These are phyloP conservation scores for Epicauta chinensis DNA, from an alignment of 1,140 invertebrate genomes.

Conservation along the genomic window DNA sequence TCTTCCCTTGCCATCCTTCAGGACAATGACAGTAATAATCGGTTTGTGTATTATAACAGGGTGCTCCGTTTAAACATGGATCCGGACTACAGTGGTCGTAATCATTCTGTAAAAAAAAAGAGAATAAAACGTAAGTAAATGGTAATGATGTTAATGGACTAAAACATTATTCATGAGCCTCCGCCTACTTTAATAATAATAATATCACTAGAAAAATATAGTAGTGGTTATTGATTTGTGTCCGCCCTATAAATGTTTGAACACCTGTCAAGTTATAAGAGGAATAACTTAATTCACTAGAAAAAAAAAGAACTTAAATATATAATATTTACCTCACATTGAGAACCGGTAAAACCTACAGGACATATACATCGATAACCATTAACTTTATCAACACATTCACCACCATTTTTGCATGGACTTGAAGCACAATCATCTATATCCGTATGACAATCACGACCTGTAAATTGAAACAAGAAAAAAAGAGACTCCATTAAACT, in stretches of 20 bases:
- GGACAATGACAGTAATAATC: slow-evolving; percentile 90
- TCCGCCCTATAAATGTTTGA: no score
- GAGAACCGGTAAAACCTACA: slow-evolving; percentile 70
- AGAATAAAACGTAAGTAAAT: no score
- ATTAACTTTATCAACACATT: slow-evolving; percentile 76
- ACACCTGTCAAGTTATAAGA: no score
- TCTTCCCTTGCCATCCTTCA: slow-evolving; percentile 79
- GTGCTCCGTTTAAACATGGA: slow-evolving; percentile 71
- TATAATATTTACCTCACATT: slow-evolving; percentile 62
- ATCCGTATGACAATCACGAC: slow-evolving; percentile 60
- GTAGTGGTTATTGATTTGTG: no score
- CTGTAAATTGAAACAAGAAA: slow-evolving; percentile 29
- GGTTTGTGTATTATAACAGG: slow-evolving; percentile 76
- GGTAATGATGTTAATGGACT: no score
- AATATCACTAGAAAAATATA: no score
- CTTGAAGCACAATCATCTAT: slow-evolving; percentile 66
- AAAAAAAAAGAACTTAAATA: no score
- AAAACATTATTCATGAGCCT: no score
- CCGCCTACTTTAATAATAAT: no score
- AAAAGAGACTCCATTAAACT: no score
- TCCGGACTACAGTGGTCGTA: slow-evolving; percentile 76
- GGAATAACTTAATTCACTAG: no score
- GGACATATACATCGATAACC: slow-evolving; percentile 77
- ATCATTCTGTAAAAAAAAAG: slow-evolving; percentile 56
- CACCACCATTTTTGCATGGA: slow-evolving; percentile 79